Percentiles rank a stretch among this genome's conserved stretches.
phyloP scores from a whole-genome alignment of 2,888 invertebrate species.

The Melikaiella ostensackeni region DNA sequence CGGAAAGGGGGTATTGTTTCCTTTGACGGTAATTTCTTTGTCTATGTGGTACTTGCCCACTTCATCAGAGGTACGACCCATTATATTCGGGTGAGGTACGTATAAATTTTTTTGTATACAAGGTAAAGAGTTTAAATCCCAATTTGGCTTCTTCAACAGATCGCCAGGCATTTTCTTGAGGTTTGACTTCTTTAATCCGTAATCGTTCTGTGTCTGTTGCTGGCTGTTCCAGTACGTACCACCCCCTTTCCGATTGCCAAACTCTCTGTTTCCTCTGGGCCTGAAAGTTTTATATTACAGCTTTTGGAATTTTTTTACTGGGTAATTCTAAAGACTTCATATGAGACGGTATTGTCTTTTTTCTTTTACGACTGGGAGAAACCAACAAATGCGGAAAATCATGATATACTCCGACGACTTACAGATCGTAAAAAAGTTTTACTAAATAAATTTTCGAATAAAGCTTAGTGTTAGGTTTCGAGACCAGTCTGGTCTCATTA shows the following conservation, averaged over 20 bases:
- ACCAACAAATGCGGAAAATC: too few relatives aligned
- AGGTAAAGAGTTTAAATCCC: slow-evolving; percentile 87
- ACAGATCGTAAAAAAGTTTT: too few relatives aligned
- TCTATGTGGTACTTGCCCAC: slow-evolving; percentile 86
- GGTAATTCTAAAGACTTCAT: not conserved
- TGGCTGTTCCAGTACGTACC: slow-evolving; percentile 75
- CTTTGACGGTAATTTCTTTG: slow-evolving; percentile 94
- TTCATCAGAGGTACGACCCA: slow-evolving; percentile 84
- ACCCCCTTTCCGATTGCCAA: slow-evolving; percentile 69
- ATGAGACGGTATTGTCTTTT: too few relatives aligned
- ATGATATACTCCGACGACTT: too few relatives aligned
- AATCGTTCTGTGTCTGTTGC: slow-evolving; percentile 60
- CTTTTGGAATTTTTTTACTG: not conserved
- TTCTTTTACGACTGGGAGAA: too few relatives aligned
- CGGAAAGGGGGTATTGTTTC: slow-evolving; percentile 91
- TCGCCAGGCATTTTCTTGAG: slow-evolving; percentile 84
- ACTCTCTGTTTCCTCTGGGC: slow-evolving; percentile 72
- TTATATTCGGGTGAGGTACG: slow-evolving; percentile 86
- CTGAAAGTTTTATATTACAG: slow-evolving; percentile 64
- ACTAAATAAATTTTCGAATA: too few relatives aligned
- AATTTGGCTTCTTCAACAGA: slow-evolving; percentile 87
- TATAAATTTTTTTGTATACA: slow-evolving; percentile 96
- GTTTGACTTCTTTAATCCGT: slow-evolving; percentile 66
- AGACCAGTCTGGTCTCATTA: too few relatives aligned
- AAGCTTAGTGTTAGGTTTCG: too few relatives aligned